Percentiles rank a stretch among this genome's conserved stretches.
Evolutionary conservation across 1,140 invertebrate genomes (phyloP).

Genomic region (Lepidotrigona ventralis): DNA sequence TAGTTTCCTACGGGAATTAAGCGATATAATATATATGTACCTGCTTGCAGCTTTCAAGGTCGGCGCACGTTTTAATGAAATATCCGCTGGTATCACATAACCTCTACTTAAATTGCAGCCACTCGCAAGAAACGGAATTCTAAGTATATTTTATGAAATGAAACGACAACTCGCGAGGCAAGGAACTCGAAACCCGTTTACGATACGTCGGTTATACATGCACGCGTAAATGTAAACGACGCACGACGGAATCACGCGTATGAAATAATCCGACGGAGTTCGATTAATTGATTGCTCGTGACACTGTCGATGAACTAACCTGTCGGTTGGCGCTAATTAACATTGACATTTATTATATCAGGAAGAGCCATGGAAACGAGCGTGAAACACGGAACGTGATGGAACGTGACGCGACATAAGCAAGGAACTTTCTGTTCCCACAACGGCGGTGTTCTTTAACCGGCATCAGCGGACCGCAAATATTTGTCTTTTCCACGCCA

Average conservation of each 20-base stretch:
- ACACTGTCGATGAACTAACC: constrained; percentile 16
- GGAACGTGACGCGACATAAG: constrained; percentile 22
- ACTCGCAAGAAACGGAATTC: neutral
- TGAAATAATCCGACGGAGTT: constrained; percentile 18
- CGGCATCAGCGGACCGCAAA: constrained; percentile 32
- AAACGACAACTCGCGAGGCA: neutral
- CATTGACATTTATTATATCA: neutral
- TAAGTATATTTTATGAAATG: neutral
- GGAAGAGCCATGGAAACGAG: neutral
- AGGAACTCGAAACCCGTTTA: neutral
- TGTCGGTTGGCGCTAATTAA: neutral
- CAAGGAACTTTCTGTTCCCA: constrained; percentile 40
- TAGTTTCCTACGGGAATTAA: neutral
- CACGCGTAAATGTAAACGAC: neutral
- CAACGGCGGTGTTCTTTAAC: constrained; percentile 27
- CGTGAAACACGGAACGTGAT: constrained; percentile 41
- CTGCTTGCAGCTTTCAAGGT: neutral
- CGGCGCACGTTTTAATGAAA: neutral
- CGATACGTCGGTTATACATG: neutral
- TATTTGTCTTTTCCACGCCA: constrained; percentile 55
- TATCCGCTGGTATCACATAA: neutral
- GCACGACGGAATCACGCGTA: neutral
- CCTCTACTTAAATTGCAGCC: neutral
- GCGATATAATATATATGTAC: neutral
- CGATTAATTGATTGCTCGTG: constrained; percentile 5